Percentiles rank a stretch among this genome's conserved stretches.
Conservation (phyloP, 2,113 vertebrate genomes). For the Neodontobutis hainanensis region DNA sequence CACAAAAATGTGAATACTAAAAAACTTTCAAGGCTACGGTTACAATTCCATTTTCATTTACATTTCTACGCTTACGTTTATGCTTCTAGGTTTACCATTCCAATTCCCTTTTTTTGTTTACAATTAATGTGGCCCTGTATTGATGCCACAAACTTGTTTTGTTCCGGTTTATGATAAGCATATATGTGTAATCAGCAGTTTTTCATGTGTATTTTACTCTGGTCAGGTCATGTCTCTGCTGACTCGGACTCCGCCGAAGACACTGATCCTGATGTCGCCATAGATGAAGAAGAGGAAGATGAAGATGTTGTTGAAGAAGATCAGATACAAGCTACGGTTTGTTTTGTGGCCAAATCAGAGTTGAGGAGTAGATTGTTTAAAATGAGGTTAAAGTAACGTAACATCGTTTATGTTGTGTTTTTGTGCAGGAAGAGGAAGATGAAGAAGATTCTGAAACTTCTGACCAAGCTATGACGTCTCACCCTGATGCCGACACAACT, state of each 20-base stretch:
- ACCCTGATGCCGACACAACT: slow-evolving; percentile 80
- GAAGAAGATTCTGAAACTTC: slow-evolving; percentile 59
- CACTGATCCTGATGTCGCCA: slow-evolving; percentile 51
- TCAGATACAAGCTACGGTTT: slow-evolving; percentile 67
- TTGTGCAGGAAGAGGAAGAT: slow-evolving; percentile 62
- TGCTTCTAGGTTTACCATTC: too few species aligned
- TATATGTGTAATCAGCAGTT: neutral
- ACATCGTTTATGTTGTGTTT: neutral
- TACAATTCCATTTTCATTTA: too few species aligned
- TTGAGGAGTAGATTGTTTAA: neutral
- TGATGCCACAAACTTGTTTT: too few species aligned
- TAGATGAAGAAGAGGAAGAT: slow-evolving; percentile 78
- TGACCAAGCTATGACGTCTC: slow-evolving; percentile 63
- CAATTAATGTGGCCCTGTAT: too few species aligned
- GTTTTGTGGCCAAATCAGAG: slow-evolving; percentile 8
- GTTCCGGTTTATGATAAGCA: too few species aligned
- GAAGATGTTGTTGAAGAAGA: slow-evolving; percentile 75
- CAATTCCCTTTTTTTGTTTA: too few species aligned
- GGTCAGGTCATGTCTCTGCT: slow-evolving; percentile 65
- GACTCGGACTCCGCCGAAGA: slow-evolving; percentile 70
- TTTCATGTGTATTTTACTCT: neutral
- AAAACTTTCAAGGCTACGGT: too few species aligned
- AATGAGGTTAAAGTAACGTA: neutral
- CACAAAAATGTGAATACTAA: too few species aligned
- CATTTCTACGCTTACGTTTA: too few species aligned